Evolutionary conservation across 2,797 vertebrate genomes (phyloP).

Genomic region (Diplodus puntazzo): DNA sequence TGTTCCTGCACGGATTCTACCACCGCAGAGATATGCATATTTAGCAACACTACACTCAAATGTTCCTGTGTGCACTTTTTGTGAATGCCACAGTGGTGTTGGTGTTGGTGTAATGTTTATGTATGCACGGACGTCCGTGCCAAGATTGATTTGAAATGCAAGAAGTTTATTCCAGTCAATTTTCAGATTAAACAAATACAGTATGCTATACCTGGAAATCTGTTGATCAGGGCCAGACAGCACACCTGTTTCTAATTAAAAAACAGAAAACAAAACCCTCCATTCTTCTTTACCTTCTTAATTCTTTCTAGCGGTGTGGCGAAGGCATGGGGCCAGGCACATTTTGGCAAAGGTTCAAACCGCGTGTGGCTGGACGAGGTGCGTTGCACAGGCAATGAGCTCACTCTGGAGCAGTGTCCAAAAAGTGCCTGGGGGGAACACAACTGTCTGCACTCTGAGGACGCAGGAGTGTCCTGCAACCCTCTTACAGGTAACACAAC

Average conservation of each 20-base stretch:
- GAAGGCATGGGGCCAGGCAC: conserved; percentile 90
- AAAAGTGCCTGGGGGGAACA: conserved; percentile 94
- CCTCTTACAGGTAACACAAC: conserved; percentile 88
- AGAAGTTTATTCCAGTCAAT: not conserved
- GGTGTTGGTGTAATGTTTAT: conserved; percentile 32
- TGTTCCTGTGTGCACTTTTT: conserved; percentile 36
- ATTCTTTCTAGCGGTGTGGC: conserved; percentile 88
- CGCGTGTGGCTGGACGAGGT: conserved; percentile 93
- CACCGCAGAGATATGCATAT: conserved; percentile 73
- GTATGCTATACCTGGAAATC: not conserved
- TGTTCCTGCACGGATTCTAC: conserved; percentile 75
- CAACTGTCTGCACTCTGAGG: conserved; percentile 95
- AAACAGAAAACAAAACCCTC: conserved; percentile 12
- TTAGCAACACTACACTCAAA: conserved; percentile 60
- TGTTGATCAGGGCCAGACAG: not conserved
- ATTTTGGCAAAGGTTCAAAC: conserved; percentile 93
- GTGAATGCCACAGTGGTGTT: conserved; percentile 31
- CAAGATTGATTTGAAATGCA: conserved; percentile 3
- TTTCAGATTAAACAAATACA: conserved; percentile 2
- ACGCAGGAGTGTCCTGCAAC: conserved; percentile 94
- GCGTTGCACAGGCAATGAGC: conserved; percentile 95
- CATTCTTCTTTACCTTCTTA: conserved; percentile 11
- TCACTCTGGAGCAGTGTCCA: conserved; percentile 94
- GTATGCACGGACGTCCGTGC: not conserved
- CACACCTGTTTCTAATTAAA: conserved; percentile 41